Base-by-base conservation (phyloP, 2,797 vertebrate genomes). In the Delichon dasypus region DNA sequence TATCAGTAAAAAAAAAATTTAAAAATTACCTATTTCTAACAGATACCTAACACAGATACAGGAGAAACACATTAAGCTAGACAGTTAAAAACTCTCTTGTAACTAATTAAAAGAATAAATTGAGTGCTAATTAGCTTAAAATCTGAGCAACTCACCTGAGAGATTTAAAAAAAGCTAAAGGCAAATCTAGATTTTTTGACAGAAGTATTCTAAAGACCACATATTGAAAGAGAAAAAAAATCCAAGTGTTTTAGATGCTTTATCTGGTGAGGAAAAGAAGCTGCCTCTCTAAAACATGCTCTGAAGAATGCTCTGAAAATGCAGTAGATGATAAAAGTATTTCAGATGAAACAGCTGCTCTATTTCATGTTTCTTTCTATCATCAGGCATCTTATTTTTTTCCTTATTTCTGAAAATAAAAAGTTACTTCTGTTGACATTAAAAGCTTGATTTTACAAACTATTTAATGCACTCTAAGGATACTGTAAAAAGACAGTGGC, bases 391-490 rank as follows among this genome's bases (percentile, higher is more conserved):
- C 51, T 93, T 67, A 70, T 92, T 16, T 92, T 82, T 89, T 86
- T 27, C 44, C 38, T 84, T 85, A 86, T 76, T 79, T 48, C 67
- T 80, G 85, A 91, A 96, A 97, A 96, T 65, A 61, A 92, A 94
- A 73, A 93, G 95, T 96, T 81, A 89, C 88, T 93, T 68, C 32
- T 86, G 45, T 44, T 98, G 97, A 97, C 97, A 97, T 97, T 97
- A 97, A 97, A 97, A 96, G 98, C 98, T 97, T 97, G 96, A 98
- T 98, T 98, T 99, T 98, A 98, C 98, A 98, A 98, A 98, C 98
- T 98, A 98, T 95, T 98, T 99, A 98, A 98, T 98, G 98, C 97
- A 98, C 98, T 98, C 98, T 98, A 98, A 99, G 98, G 98, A 98
- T 98, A 97, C 97, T 95, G 98, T 98, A 98, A 98, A 98, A 98